These are phyloP conservation scores for Zootermopsis nevadensis DNA, from an alignment of 2,888 invertebrate genomes.

Conservation along the genomic window DNA sequence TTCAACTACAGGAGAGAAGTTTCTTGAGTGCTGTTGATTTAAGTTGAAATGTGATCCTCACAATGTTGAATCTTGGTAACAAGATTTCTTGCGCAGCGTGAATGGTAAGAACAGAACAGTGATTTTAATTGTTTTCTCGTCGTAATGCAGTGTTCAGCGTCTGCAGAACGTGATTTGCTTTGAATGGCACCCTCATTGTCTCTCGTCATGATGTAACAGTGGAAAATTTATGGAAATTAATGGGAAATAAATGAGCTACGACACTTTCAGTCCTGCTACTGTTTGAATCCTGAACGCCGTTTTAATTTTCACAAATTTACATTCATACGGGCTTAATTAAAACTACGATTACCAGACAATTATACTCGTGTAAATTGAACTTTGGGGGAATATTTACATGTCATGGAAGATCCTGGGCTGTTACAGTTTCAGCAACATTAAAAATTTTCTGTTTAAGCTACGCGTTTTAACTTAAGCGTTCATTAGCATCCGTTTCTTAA, in stretches of 20 bases:
- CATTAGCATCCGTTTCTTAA: not conserved
- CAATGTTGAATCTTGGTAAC: no score
- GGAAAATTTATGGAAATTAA: conserved; percentile 36
- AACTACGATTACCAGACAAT: conserved; percentile 10
- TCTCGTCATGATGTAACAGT: not conserved
- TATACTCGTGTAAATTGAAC: conserved; percentile 21
- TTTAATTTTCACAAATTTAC: conserved; percentile 29
- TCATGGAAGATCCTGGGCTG: not conserved
- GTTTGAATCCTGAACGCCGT: conserved; percentile 21
- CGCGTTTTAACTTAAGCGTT: not conserved
- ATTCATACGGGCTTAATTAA: conserved; percentile 23
- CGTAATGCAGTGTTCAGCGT: no score
- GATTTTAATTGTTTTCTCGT: no score
- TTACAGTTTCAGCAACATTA: no score
- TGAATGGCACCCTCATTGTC: no score
- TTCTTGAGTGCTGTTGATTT: no score
- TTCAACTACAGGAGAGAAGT: no score
- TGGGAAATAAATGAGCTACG: conserved; percentile 38
- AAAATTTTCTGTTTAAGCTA: not conserved
- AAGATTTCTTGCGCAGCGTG: no score
- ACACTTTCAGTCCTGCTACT: conserved; percentile 4
- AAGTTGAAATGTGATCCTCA: no score
- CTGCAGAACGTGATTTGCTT: no score
- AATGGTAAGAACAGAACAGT: no score
- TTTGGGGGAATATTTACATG: not conserved